Evolutionary conservation across 2,888 invertebrate species (phyloP), one percentile per base, ranked within the genome.

Genomic region (Sarcophaga variegata): DNA sequence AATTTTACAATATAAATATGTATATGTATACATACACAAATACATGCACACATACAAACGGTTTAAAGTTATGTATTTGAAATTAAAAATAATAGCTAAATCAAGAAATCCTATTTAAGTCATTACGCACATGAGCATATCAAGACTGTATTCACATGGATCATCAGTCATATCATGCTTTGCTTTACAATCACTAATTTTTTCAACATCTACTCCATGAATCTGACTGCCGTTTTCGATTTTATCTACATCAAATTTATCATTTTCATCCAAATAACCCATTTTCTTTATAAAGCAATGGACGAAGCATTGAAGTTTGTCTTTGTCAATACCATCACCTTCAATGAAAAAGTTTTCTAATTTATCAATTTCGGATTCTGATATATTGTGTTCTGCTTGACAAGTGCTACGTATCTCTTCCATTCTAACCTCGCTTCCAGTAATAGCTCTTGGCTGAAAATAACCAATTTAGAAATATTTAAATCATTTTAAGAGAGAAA

Each of bases 151-250:
- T 62, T 86, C 86, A 64, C 83, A 86, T 25, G 63, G 47, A 66
- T 86, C 78, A 25, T 86, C 86, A 12, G 76, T 75, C 77, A 74
- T 45, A 20, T 83, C 86, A 60, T 83, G 72, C 10, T 69, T 63
- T 4, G 80, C 86, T 47, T 83, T 83, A 45, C 86, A 86, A 20
- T 81, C 78, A 17, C 25, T 74, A 22, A 74, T 63, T 17, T 67
- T 37, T 3, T 63, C 72, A 12, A 74, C 62, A 22, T 25, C 59
- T 2, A 79, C 11, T 11, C 49, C 37, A 17, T 67, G 69, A 37
- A 25, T 6, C 5, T 66, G 54, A 70, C 11, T 14, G 4, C 14
- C 11, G 2, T 27, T 27, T 17, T 81, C 59, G 49, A 86, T 63
- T 37, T 63, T 54, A 1, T 72, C 20, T 0, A 62, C 67, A 77